Base-by-base conservation (phyloP, 23 tunicate species). In the Phallusia fumigata region DNA sequence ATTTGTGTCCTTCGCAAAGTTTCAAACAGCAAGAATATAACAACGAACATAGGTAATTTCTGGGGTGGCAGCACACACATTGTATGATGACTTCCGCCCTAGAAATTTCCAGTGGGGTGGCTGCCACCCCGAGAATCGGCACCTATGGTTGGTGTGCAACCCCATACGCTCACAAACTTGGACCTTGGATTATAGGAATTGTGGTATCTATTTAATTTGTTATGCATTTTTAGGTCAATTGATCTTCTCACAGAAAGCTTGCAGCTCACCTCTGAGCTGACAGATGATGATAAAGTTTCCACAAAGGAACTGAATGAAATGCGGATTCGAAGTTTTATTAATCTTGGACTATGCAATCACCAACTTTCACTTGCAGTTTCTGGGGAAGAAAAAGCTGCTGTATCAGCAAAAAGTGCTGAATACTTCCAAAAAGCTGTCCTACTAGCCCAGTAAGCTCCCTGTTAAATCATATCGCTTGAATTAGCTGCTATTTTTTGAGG, bases 251-350 rank as follows among this genome's bases (percentile, higher is more conserved):
- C 80, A 30, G 75, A 86, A 80, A 86, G 90, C 64, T 73, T 86
- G 30, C 33, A 78, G 18, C 45, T 80, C n/a, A 78, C 75, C 3
- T 64, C 81, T 52, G 52, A 53, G 52, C 47, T 84, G 22, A 84
- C 51, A 36, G 81, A 84, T 18, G 87, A 84, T 40, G 90, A 32
- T 69, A 86, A 74, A 65, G 90, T 75, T 74, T 19, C 75, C 1
- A 1, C 53, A 69, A 84, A 86, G 81, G 97, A 92, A 80, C 53
- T 76, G 0, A 69, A 80, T 58, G 87, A 79, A 36, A 92, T 92
- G 97, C 84, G 84, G 64, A 65, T 81, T 33, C 73, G 97, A 64
- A 87, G 91, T 65, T 78, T 87, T 10, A 78, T 90, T 34, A 92
- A 92, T 47, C 89, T 92, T 0, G 97, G 92, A 15, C 74, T 86